A percentile compares a stretch with the other conserved stretches of the same genome.
Evolutionary conservation across 2,113 vertebrate species (phyloP).

Genomic region (Pampusana beccarii): DNA sequence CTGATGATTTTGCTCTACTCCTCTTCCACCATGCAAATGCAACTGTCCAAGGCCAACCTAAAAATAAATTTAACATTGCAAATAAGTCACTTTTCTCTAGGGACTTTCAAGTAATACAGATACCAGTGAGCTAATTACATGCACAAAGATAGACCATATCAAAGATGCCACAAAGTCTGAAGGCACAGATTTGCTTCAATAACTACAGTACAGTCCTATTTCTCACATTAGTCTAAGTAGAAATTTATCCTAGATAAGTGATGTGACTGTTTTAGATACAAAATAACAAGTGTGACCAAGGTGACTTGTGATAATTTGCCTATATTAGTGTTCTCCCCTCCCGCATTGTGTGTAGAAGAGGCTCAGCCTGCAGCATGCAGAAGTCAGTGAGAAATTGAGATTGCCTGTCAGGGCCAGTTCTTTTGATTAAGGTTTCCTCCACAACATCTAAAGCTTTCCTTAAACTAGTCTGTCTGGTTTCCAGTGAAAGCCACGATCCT

Average conservation of each 20-base stretch:
- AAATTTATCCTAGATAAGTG: not conserved
- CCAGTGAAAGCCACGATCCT: not conserved
- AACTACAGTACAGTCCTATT: not conserved
- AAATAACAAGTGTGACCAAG: not conserved
- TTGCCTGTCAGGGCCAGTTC: not conserved
- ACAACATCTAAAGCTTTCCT: not conserved
- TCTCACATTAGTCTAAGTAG: not conserved
- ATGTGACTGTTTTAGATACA: not conserved
- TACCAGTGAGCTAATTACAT: not conserved
- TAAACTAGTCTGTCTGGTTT: not conserved
- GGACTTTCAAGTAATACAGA: not conserved
- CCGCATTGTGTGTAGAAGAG: not conserved
- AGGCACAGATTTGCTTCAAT: not conserved
- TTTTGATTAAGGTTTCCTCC: not conserved
- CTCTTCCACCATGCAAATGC: slow-evolving; percentile 95
- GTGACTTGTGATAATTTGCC: not conserved
- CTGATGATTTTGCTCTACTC: slow-evolving; percentile 98
- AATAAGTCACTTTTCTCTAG: not conserved
- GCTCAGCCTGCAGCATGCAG: not conserved
- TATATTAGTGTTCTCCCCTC: not conserved
- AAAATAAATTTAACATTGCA: not conserved
- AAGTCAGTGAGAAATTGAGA: not conserved
- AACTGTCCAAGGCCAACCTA: slow-evolving; percentile 96
- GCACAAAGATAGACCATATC: not conserved
- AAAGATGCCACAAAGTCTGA: not conserved